Conservation (phyloP, 2,797 vertebrate species). For the Myripristis jacobus region DNA sequence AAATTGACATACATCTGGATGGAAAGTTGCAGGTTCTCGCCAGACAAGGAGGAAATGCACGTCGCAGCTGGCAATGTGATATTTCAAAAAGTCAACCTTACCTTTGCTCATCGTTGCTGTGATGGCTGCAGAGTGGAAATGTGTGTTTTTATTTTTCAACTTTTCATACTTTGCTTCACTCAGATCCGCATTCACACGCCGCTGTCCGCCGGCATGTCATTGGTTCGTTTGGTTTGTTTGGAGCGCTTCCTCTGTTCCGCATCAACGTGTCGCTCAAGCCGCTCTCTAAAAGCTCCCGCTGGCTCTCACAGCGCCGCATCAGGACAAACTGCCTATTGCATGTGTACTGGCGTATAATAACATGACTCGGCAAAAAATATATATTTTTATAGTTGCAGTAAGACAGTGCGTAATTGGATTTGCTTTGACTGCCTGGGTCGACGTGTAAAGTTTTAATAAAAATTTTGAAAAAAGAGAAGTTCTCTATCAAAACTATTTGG, state of each 20-base stretch:
- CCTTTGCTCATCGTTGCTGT: slow-evolving; percentile 69
- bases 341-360: no score
- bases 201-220: slow-evolving; percentile 6
- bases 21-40: no score
- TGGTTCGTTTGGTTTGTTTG: not conserved
- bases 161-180: not conserved
- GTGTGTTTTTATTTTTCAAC: not conserved
- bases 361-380: no score
- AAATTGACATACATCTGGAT: no score
- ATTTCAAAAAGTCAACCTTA: slow-evolving; percentile 26
- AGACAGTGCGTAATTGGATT: no score
- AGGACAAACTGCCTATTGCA: slow-evolving; percentile 23
- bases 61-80: no score
- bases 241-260: slow-evolving; percentile 53
- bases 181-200: not conserved
- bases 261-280: slow-evolving; percentile 11
- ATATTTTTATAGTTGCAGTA: no score
- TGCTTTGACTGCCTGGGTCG: no score
- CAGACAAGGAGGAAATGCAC: no score
- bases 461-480: no score
- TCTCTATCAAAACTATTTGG: no score
- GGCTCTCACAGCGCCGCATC: slow-evolving; percentile 41
- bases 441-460: no score
- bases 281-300: not conserved
- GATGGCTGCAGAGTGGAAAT: not conserved